Evolutionary conservation across 1,140 invertebrate species (phyloP).

Genomic region (Uloborus diversus): DNA sequence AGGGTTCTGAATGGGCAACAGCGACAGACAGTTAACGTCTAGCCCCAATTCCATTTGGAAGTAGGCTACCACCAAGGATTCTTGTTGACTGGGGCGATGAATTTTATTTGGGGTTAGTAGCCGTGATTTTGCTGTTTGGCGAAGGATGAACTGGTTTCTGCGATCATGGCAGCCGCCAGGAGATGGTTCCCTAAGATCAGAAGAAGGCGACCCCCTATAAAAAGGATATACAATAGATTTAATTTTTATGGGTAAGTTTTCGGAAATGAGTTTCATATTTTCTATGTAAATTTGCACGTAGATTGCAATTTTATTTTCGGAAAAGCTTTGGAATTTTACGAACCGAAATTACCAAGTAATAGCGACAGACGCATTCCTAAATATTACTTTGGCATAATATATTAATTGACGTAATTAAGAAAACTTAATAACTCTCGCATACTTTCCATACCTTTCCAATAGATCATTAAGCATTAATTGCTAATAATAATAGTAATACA

Average conservation of each 20-base stretch:
- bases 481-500: too few species aligned
- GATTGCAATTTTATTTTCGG: too few species aligned
- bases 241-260: constrained; percentile 23
- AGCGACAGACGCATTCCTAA: too few species aligned
- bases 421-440: too few species aligned
- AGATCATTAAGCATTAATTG: too few species aligned
- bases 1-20: constrained; percentile 31
- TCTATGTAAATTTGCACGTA: too few species aligned
- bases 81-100: neutral
- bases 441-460: too few species aligned
- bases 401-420: too few species aligned
- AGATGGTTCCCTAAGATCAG: constrained; percentile 37
- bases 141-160: neutral
- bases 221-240: constrained; percentile 27
- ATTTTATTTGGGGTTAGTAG: neutral
- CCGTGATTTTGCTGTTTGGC: neutral
- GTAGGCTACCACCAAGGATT: constrained; percentile 32
- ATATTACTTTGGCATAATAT: too few species aligned
- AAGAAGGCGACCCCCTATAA: constrained; percentile 10
- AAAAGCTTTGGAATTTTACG: too few species aligned
- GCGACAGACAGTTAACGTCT: constrained; percentile 6
- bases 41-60: constrained; percentile 7
- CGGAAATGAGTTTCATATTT: too few species aligned
- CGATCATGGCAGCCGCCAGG: constrained; percentile 20
- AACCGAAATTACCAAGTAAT: too few species aligned